These are phyloP conservation scores for Gymnodraco acuticeps DNA, from an alignment of 2,797 vertebrate species.

Conservation along the genomic window DNA sequence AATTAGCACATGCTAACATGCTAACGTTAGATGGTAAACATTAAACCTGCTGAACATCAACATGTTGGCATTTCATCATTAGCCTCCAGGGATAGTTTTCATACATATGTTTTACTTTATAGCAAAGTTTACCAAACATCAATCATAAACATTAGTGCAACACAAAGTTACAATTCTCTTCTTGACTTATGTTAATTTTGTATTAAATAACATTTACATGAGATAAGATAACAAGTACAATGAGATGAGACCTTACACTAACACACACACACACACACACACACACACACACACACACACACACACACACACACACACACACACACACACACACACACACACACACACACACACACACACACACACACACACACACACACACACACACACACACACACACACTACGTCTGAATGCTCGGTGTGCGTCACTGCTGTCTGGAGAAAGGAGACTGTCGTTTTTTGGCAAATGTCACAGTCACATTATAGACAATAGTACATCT, in stretches of 20 bases:
- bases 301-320: background rate
- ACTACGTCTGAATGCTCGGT: slow-evolving; percentile 12
- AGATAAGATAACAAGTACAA: too few relatives aligned
- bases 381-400: background rate
- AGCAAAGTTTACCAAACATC: background rate
- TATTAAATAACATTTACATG: background rate
- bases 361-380: background rate
- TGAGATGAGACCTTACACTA: too few relatives aligned
- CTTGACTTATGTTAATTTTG: background rate
- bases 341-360: slow-evolving; percentile 4
- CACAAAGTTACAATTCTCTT: too few relatives aligned
- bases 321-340: background rate
- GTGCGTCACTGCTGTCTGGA: slow-evolving; percentile 52
- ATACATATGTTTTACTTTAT: too few relatives aligned
- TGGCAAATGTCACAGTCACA: slow-evolving; percentile 57
- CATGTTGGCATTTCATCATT: too few relatives aligned
- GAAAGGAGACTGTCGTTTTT: slow-evolving; percentile 24
- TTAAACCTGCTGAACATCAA: too few relatives aligned
- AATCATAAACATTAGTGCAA: background rate
- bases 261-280: too few relatives aligned
- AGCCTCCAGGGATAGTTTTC: too few relatives aligned
- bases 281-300: too few relatives aligned
- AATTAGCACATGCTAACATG: background rate
- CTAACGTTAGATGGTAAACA: background rate
- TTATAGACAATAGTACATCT: slow-evolving; percentile 64